Percentiles rank a stretch among this genome's conserved stretches.
These are phyloP conservation scores for Forficula auricularia DNA, from an alignment of 1,140 invertebrate genomes.

Conservation along the genomic window DNA sequence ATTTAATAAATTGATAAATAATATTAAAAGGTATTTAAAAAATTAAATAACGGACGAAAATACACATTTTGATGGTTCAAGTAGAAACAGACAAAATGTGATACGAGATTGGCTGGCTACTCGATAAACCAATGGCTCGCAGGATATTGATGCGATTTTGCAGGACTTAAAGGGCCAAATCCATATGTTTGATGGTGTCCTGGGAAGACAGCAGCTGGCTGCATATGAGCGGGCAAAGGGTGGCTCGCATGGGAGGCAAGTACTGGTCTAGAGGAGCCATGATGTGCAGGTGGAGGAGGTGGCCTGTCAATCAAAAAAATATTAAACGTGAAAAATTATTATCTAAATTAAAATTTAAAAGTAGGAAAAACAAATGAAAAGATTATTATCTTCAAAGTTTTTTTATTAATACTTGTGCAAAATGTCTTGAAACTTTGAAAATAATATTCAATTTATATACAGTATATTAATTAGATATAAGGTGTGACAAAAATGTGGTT, in stretches of 20 bases:
- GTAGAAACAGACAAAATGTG: too few relatives aligned
- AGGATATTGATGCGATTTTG: conserved; percentile 44
- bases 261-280: conserved; percentile 61
- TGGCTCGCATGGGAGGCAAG: conserved; percentile 52
- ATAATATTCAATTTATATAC: too few relatives aligned
- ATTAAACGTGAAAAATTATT: conserved; percentile 25
- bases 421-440: too few relatives aligned
- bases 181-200: conserved; percentile 45
- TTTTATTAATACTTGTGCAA: too few relatives aligned
- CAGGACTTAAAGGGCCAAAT: conserved; percentile 51
- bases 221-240: conserved; percentile 70
- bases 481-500: too few relatives aligned
- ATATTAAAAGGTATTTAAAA: too few relatives aligned
- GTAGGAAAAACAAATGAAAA: conserved; percentile 8
- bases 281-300: conserved; percentile 64
- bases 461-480: too few relatives aligned
- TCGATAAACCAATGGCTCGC: conserved; percentile 59
- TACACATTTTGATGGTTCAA: too few relatives aligned
- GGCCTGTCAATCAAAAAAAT: conserved; percentile 46
- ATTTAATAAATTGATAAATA: too few relatives aligned
- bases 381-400: too few relatives aligned
- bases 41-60: too few relatives aligned
- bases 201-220: conserved; percentile 42
- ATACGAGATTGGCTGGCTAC: conserved; percentile 21
- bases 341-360: too few relatives aligned